Conservation (phyloP, 2,797 vertebrate genomes). For the Scyliorhinus canicula region DNA sequence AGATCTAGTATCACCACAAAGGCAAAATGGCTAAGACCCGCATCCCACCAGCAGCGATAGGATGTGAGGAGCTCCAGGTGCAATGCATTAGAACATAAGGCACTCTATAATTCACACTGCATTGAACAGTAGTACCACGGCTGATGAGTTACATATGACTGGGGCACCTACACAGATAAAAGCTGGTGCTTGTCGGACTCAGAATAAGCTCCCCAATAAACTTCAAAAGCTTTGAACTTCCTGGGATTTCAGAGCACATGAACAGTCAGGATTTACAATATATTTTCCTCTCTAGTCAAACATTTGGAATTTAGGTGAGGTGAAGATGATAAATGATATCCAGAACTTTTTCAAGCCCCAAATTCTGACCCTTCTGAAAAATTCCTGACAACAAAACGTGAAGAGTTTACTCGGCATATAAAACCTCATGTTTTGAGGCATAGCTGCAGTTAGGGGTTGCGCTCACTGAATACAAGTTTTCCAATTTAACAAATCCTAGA, state of each 20-base stretch:
- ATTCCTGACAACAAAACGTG: neutral
- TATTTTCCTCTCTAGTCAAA: neutral
- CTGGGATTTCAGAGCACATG: neutral
- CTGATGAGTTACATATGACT: neutral
- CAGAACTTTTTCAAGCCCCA: neutral
- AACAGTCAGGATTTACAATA: neutral
- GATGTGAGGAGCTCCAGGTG: neutral
- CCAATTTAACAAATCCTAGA: neutral
- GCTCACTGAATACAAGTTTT: neutral
- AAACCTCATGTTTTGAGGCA: neutral
- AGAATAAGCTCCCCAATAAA: neutral
- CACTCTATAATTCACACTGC: neutral
- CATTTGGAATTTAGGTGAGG: neutral
- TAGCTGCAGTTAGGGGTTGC: neutral
- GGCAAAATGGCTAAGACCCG: neutral
- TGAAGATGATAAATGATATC: neutral
- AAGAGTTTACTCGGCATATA: neutral
- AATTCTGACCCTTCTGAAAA: neutral
- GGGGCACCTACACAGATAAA: neutral
- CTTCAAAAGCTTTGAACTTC: neutral
- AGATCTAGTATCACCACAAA: neutral
- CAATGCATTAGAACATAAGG: neutral
- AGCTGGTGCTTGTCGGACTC: neutral
- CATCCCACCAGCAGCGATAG: neutral
- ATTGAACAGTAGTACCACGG: neutral